Base-by-base conservation (phyloP, 2,113 vertebrate species). In the Thamnophis sirtalis region DNA sequence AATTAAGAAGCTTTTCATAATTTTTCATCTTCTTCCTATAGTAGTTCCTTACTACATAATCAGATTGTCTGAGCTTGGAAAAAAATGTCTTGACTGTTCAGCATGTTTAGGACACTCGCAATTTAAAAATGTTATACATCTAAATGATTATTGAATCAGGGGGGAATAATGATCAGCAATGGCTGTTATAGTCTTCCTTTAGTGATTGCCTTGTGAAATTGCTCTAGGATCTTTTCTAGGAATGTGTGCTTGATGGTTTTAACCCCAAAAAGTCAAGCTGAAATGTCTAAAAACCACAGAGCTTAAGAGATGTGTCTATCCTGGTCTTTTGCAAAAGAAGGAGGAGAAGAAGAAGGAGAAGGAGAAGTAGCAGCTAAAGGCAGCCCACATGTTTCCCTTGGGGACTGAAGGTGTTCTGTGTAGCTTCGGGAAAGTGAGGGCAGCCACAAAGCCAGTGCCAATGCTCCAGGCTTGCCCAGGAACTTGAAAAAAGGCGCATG, bases 1-100 rank as follows among this genome's bases (percentile, higher is more conserved):
- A 90, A 93, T 60, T 92, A 94, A 95, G 1, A 56, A 86, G 90
- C 94, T 96, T 96, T 96, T 93, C 92, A 28, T 89, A 95, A 19
- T 87, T 90, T 87, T 93, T 84, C 90, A 93, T 94, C 96, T 84
- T 5, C 48, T 60, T 4, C 85, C 56, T 60, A 84, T 89, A 73
- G 92, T 68, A 11, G 21, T 60, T 63, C 48, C 73, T 92, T 86
- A 49, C 91, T 92, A 86, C 60, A 86, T 60, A 85, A 89, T 92
- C 48, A 84, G 48, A 60, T 95, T 93, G 63, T 91, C 94, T 88
- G 93, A 1, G 54, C 60, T n/a, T 85, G 49, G 19, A 26, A 93
- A n/a, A n/a, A 49, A n/a, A 87, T 93, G 38, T 88, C 38, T 54
- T 60, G 15, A 26, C 21, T 0, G 0, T 2, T 88, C 92, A 73